A percentile compares a stretch with the other conserved stretches of the same genome.
phyloP scores from a whole-genome alignment of 1,140 invertebrate genomes.

The Mylabris phalerata region DNA sequence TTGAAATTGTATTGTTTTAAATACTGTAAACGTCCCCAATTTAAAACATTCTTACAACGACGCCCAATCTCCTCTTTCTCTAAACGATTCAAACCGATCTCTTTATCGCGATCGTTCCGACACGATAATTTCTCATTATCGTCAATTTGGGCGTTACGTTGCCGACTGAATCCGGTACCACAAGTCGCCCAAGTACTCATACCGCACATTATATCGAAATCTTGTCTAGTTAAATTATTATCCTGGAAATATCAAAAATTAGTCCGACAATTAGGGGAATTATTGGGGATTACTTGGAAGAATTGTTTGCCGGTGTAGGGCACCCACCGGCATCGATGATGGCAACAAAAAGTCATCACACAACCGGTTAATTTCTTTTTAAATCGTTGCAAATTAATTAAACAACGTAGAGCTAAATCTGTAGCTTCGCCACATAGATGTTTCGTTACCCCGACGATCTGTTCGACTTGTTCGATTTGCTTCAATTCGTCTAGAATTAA shows the following conservation, averaged over 20 bases:
- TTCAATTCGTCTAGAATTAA: slow-evolving; percentile 55
- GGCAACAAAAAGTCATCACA: slow-evolving; percentile 79
- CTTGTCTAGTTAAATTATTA: slow-evolving; percentile 47
- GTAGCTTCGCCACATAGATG: slow-evolving; percentile 82
- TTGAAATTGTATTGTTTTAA: slow-evolving; percentile 53
- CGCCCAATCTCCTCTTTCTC: slow-evolving; percentile 59
- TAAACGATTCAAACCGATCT: slow-evolving; percentile 31
- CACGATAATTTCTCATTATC: slow-evolving; percentile 1
- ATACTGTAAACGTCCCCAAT: slow-evolving; percentile 64
- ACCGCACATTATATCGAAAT: slow-evolving; percentile 70
- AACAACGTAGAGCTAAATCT: slow-evolving; percentile 65
- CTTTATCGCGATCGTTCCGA: slow-evolving; percentile 24
- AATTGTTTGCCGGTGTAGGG: slow-evolving; percentile 62
- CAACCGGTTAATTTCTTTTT: slow-evolving; percentile 50
- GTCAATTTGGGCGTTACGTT: slow-evolving; percentile 26
- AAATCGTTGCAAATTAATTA: slow-evolving; percentile 42
- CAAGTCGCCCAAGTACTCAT: slow-evolving; percentile 82
- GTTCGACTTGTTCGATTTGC: slow-evolving; percentile 42
- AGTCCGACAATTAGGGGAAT: too few relatives aligned
- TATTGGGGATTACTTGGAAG: slow-evolving; percentile 46
- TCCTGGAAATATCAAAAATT: too few relatives aligned
- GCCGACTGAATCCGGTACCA: slow-evolving; percentile 52
- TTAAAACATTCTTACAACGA: slow-evolving; percentile 67
- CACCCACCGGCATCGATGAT: slow-evolving; percentile 70
- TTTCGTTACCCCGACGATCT: slow-evolving; percentile 70